phyloP scores from a whole-genome alignment of 2,797 vertebrate species.

The Takifugu rubripes region DNA sequence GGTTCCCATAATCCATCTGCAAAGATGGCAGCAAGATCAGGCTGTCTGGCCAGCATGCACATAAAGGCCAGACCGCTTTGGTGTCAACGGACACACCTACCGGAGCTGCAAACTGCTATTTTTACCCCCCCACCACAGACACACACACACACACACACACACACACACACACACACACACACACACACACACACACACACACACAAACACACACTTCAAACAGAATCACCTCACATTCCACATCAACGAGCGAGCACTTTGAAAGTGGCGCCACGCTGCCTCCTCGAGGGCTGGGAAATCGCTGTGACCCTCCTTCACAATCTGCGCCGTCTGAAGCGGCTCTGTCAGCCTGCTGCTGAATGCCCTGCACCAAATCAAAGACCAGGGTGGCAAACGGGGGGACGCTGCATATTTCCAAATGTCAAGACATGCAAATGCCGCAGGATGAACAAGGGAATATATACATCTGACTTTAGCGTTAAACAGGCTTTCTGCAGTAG shows the following conservation, averaged over 20 bases:
- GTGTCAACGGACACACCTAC: slow-evolving; percentile 1
- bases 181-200: slow-evolving; percentile 14
- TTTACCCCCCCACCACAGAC: slow-evolving; percentile 30
- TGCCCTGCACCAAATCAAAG: slow-evolving; percentile 45
- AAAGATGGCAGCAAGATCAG: slow-evolving; percentile 32
- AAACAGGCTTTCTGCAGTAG: too few species aligned
- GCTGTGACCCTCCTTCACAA: slow-evolving; percentile 38
- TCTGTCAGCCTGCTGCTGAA: slow-evolving; percentile 57
- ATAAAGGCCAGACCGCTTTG: too few species aligned
- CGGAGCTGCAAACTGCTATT: slow-evolving; percentile 49
- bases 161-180: slow-evolving; percentile 3
- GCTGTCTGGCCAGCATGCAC: slow-evolving; percentile 32
- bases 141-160: too few species aligned
- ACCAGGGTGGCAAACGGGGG: slow-evolving; percentile 1
- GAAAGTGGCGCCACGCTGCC: slow-evolving; percentile 54
- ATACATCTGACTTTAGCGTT: too few species aligned
- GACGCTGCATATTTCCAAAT: not conserved
- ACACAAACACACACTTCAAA: slow-evolving; percentile 50
- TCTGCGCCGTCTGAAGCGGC: slow-evolving; percentile 40
- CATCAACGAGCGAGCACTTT: slow-evolving; percentile 62
- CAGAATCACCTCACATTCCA: slow-evolving; percentile 54
- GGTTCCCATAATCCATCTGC: slow-evolving; percentile 48
- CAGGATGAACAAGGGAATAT: too few species aligned
- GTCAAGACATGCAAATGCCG: too few species aligned
- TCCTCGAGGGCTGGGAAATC: slow-evolving; percentile 63